These are phyloP conservation scores for Patella ulyssiponensis DNA, from an alignment of 2,888 invertebrate genomes.

Conservation along the genomic window DNA sequence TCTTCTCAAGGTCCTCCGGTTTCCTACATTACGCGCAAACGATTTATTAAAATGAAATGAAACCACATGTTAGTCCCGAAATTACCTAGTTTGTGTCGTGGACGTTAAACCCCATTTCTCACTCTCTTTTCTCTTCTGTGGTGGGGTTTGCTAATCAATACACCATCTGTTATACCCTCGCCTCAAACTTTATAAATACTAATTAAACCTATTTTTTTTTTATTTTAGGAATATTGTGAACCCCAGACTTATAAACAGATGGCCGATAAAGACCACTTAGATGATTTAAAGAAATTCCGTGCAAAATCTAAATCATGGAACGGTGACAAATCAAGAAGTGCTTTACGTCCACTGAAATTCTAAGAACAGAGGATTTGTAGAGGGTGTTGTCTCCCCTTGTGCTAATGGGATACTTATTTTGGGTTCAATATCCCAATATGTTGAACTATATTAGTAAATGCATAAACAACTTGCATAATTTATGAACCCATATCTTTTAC, in stretches of 20 bases:
- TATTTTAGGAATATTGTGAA: slow-evolving; percentile 78
- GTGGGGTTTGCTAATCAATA: not conserved
- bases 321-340: slow-evolving; percentile 50
- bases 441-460: too few relatives aligned
- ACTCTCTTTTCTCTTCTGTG: too few relatives aligned
- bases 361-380: slow-evolving; percentile 19
- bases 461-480: slow-evolving; percentile 3
- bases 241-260: slow-evolving; percentile 87
- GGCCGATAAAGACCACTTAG: slow-evolving; percentile 85
- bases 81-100: too few relatives aligned
- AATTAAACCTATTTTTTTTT: not conserved
- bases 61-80: too few relatives aligned
- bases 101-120: too few relatives aligned
- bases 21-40: too few relatives aligned
- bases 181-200: not conserved
- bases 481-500: not conserved
- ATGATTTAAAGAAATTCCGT: slow-evolving; percentile 82
- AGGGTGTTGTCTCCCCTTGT: too few relatives aligned
- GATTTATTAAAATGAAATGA: not conserved
- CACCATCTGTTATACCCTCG: not conserved
- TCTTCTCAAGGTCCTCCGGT: too few relatives aligned
- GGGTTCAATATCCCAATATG: too few relatives aligned
- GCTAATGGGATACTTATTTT: too few relatives aligned
- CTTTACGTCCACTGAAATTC: slow-evolving; percentile 60
- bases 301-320: slow-evolving; percentile 81